A percentile compares a stretch with the other conserved stretches of the same genome.
Conservation (phyloP, 2,113 vertebrate genomes). For the Chamaetylas fuelleborni region DNA sequence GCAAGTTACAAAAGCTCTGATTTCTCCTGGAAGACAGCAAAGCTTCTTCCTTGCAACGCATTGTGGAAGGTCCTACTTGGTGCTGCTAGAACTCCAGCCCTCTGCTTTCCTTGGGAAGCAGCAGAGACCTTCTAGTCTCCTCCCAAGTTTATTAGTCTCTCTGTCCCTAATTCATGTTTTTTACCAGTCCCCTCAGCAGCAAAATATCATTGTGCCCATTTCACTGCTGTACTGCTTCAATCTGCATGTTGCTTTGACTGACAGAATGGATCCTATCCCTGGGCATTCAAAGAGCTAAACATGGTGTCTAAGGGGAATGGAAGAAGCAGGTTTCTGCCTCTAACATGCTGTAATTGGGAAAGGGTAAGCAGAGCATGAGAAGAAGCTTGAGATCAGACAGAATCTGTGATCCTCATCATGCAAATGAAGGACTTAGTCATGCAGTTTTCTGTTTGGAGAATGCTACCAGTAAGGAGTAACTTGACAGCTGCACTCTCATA, state of each 20-base stretch:
- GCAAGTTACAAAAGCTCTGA: neutral
- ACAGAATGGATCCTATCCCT: neutral
- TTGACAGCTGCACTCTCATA: neutral
- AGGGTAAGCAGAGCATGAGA: neutral
- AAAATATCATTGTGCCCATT: neutral
- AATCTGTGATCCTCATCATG: neutral
- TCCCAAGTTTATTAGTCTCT: neutral
- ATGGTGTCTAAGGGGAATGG: neutral
- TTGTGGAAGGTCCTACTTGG: neutral
- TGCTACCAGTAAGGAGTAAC: neutral
- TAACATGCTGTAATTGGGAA: neutral
- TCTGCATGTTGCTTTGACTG: neutral
- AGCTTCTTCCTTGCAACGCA: neutral
- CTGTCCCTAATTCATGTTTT: neutral
- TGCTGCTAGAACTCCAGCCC: neutral
- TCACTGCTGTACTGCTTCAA: neutral
- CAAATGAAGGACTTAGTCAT: neutral
- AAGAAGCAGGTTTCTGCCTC: neutral
- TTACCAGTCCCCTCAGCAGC: neutral
- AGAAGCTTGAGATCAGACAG: neutral
- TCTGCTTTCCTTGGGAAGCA: neutral
- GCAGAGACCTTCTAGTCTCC: neutral
- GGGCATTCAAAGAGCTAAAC: neutral
- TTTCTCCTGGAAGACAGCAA: neutral
- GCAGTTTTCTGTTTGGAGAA: neutral